A percentile compares a stretch with the other conserved stretches of the same genome.
Evolutionary conservation across 2,113 vertebrate genomes (phyloP).

Genomic region (Protomyctophum bolini): DNA sequence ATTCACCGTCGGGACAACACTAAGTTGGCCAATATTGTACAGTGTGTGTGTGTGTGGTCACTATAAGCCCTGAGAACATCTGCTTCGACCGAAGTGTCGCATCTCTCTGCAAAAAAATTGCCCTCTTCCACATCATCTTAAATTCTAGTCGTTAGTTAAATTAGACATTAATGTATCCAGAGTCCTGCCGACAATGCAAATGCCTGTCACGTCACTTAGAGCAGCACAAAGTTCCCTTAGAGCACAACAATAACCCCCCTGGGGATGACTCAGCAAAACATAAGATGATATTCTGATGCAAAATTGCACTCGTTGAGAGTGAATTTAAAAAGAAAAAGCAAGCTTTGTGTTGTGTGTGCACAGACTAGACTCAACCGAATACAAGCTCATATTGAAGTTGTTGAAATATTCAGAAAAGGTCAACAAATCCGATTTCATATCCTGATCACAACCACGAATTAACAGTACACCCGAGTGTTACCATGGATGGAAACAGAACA

Average conservation of each 20-base stretch:
- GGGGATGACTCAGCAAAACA: conserved; percentile 48
- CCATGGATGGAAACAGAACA: too few relatives aligned
- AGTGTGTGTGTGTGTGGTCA: too few relatives aligned
- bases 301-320: conserved; percentile 7
- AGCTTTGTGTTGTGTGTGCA: too few relatives aligned
- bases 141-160: neutral
- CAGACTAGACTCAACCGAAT: too few relatives aligned
- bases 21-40: too few relatives aligned
- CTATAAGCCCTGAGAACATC: neutral
- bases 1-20: too few relatives aligned
- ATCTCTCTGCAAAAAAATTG: neutral
- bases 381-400: too few relatives aligned
- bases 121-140: neutral
- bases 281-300: neutral
- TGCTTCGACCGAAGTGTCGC: neutral
- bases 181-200: conserved; percentile 29
- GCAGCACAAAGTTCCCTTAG: conserved; percentile 30
- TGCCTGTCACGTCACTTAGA: conserved; percentile 8
- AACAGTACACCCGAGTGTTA: too few relatives aligned
- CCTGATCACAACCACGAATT: too few relatives aligned
- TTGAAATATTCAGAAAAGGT: conserved; percentile 10
- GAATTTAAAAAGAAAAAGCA: conserved; percentile 18
- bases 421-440: neutral
- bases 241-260: conserved; percentile 30
- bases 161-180: conserved; percentile 20